Evolutionary conservation across 2,113 vertebrate genomes (phyloP).

Genomic region (Rhombomys opimus): DNA sequence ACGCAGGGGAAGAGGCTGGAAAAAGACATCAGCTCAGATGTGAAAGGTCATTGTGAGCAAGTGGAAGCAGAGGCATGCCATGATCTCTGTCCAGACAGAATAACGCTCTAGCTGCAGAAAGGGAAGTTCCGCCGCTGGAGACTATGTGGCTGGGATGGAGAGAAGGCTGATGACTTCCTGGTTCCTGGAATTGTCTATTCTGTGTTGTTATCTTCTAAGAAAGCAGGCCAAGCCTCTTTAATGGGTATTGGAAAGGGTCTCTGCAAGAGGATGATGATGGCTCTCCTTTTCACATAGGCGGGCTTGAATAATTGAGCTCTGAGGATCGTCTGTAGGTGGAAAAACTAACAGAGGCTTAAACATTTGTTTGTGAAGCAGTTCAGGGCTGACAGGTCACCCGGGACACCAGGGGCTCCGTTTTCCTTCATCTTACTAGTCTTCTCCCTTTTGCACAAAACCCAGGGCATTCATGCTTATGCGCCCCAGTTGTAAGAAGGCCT

Average conservation of each 20-base stretch:
- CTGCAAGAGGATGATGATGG: not conserved
- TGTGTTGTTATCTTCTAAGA: not conserved
- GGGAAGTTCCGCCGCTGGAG: not conserved
- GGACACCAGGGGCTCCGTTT: not conserved
- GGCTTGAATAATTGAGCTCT: not conserved
- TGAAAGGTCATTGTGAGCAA: fast-evolving
- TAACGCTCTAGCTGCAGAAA: not conserved
- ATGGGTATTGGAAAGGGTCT: not conserved
- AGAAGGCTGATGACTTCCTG: not conserved
- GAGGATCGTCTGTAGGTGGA: not conserved
- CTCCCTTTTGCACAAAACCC: not conserved
- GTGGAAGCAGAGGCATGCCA: not conserved
- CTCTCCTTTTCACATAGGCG: not conserved
- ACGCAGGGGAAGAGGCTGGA: not conserved
- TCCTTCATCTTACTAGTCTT: not conserved
- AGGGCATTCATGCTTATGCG: not conserved
- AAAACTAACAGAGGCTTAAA: not conserved
- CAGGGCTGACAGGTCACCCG: not conserved
- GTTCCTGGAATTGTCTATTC: not conserved
- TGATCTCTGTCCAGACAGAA: not conserved
- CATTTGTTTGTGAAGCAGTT: not conserved
- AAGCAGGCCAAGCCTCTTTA: not conserved
- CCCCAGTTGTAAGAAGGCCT: not conserved
- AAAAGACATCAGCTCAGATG: not conserved
- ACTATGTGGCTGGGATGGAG: not conserved